phyloP scores from a whole-genome alignment of 2,888 invertebrate genomes.

The Euphydryas editha region DNA sequence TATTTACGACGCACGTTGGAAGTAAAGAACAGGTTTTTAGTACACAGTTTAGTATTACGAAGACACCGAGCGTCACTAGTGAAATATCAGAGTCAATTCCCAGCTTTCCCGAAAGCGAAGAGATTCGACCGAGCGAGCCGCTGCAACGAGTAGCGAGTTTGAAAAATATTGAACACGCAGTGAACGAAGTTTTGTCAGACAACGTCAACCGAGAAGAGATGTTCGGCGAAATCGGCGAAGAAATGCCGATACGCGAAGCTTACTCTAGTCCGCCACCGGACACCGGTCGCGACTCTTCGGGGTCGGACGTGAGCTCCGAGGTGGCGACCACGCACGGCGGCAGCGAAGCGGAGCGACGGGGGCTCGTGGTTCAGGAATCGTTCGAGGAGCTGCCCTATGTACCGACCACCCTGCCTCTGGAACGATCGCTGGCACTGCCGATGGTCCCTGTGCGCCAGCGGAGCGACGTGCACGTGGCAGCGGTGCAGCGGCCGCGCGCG shows the following conservation, averaged over 20 bases:
- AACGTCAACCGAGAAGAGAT: conserved; percentile 8
- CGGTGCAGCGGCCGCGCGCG: conserved; percentile 85
- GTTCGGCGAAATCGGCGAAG: conserved; percentile 29
- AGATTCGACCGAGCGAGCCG: conserved; percentile 65
- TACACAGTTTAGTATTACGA: conserved; percentile 85
- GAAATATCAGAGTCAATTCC: conserved; percentile 82
- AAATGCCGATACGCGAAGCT: conserved; percentile 38
- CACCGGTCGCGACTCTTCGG: conserved; percentile 83
- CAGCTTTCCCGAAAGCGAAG: conserved; percentile 84
- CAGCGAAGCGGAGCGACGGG: conserved; percentile 86
- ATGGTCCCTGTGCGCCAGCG: conserved; percentile 88
- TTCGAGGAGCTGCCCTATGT: conserved; percentile 94
- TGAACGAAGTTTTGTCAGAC: neutral
- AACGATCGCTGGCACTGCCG: conserved; percentile 91
- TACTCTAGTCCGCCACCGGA: conserved; percentile 44
- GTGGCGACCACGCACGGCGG: conserved; percentile 65
- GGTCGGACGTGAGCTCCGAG: conserved; percentile 89
- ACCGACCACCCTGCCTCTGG: conserved; percentile 94
- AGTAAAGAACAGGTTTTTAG: conserved; percentile 88
- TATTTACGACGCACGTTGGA: conserved; percentile 87
- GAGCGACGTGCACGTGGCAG: conserved; percentile 60
- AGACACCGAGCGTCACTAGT: conserved; percentile 85
- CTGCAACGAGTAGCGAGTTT: conserved; percentile 31
- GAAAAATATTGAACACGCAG: conserved; percentile 25
- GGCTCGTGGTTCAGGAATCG: conserved; percentile 91